Percentiles rank a stretch among this genome's conserved stretches.
These are phyloP conservation scores for Drosophila yakuba DNA, from an alignment of 1,140 invertebrate species.

Conservation along the genomic window DNA sequence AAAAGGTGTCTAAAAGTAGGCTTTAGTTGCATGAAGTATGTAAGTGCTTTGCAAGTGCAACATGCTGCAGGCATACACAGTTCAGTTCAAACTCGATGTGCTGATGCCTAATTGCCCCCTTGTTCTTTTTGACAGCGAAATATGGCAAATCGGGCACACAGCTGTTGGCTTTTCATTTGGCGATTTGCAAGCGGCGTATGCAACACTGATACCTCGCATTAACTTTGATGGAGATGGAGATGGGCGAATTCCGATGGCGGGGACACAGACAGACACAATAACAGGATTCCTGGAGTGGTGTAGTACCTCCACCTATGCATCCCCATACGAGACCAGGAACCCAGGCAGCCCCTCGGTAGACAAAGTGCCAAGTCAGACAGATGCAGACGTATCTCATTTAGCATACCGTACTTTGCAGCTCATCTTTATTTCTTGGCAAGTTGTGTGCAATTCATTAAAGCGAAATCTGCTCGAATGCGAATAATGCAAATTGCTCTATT, in stretches of 20 bases:
- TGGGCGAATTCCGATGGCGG: constrained; percentile 58
- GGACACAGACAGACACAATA: constrained; percentile 7
- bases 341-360: constrained; percentile 18
- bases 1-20: neutral
- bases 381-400: constrained; percentile 43
- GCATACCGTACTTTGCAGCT: constrained; percentile 25
- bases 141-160: constrained; percentile 63
- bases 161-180: constrained; percentile 54
- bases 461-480: constrained; percentile 71
- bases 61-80: neutral
- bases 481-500: constrained; percentile 81
- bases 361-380: constrained; percentile 61
- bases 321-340: no score
- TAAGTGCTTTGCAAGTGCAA: neutral
- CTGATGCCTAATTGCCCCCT: constrained; percentile 10
- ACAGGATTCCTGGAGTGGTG: neutral
- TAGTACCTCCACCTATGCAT: no score
- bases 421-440: constrained; percentile 71
- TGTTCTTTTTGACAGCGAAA: constrained; percentile 63
- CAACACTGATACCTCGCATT: constrained; percentile 73
- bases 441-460: constrained; percentile 78
- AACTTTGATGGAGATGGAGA: constrained; percentile 65
- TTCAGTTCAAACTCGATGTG: neutral
- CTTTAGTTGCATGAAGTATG: no score
- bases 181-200: constrained; percentile 51